These are phyloP conservation scores for Hydropsyche tenuis DNA, from an alignment of 1,140 invertebrate genomes.

Conservation along the genomic window DNA sequence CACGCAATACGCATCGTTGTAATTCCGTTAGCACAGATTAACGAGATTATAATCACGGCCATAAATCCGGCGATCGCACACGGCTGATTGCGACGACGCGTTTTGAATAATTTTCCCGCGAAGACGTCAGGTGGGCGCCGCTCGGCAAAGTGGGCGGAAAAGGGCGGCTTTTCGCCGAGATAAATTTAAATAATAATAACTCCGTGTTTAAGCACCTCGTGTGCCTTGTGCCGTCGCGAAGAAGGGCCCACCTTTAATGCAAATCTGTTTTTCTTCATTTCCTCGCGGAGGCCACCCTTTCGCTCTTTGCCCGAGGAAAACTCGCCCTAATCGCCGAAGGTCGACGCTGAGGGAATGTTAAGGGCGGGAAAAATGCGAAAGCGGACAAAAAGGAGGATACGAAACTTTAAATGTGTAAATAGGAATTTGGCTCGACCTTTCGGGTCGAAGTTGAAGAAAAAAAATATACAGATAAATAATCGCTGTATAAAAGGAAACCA, in stretches of 20 bases:
- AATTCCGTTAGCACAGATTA: too few species aligned
- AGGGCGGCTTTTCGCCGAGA: neutral
- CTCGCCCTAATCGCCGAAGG: too few species aligned
- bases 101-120: too few species aligned
- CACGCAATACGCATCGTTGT: too few species aligned
- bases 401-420: neutral
- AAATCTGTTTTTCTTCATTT: constrained; percentile 7
- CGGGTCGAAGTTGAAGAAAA: neutral
- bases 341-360: too few species aligned
- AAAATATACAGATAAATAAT: neutral
- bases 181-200: constrained; percentile 20
- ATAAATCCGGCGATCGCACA: too few species aligned
- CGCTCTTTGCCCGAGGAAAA: too few species aligned
- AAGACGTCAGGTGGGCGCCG: too few species aligned
- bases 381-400: neutral
- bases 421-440: neutral
- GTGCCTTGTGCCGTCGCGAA: neutral
- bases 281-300: too few species aligned
- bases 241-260: too few species aligned
- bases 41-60: too few species aligned
- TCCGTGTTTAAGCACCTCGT: neutral
- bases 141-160: neutral
- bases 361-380: neutral
- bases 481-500: neutral
- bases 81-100: too few species aligned